Evolutionary conservation across 2,797 vertebrate genomes (phyloP), one percentile per base, ranked within the genome.

Genomic region (Alcedo quadribrachys): DNA sequence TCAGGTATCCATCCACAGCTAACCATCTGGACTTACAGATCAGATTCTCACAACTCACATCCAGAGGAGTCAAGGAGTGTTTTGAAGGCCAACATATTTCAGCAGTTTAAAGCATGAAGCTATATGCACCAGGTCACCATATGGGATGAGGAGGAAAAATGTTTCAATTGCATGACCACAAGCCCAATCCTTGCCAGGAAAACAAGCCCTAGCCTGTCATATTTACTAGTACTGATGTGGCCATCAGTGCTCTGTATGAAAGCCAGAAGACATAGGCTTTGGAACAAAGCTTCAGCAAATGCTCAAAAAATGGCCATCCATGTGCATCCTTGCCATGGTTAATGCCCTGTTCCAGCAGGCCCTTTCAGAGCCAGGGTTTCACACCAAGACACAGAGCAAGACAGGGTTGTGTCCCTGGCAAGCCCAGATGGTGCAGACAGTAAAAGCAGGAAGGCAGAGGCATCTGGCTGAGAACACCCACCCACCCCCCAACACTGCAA

Each of bases 281-380:
- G 53, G 46, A 70, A 42, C 33, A 84, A 69, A 80, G 57, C 63
- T 88, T 80, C 40, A 88, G 57, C 20, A 70, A 42, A 42, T 5
- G 0, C 54, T 84, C 75, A 50, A 0, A 2, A 33, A 76, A 73
- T 6, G 51, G 32, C 32, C 48, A 33, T 25, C 30, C 57, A 40
- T 60, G 20, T 15, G 51, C 28, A 71, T 11, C 32, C 57, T 5
- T 28, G n/a, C 45, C 48, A 50, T 1, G 18, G 48, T 20, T 15
- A 5, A 21, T 1, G 22, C 33, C 42, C n/a, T 4, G 0, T 35
- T 75, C 50, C 46, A 80, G 25, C 0, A 0, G 43, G 30, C 3
- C 11, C 40, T 77, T 30, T 9, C 53, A 55, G 66, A 43, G 33
- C 15, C 48, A 77, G 43, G 55, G 58, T 53, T 53, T 3, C 57